Evolutionary conservation across 2,888 invertebrate species (phyloP), one percentile per base, ranked within the genome.

Genomic region (Morpho achilles): DNA sequence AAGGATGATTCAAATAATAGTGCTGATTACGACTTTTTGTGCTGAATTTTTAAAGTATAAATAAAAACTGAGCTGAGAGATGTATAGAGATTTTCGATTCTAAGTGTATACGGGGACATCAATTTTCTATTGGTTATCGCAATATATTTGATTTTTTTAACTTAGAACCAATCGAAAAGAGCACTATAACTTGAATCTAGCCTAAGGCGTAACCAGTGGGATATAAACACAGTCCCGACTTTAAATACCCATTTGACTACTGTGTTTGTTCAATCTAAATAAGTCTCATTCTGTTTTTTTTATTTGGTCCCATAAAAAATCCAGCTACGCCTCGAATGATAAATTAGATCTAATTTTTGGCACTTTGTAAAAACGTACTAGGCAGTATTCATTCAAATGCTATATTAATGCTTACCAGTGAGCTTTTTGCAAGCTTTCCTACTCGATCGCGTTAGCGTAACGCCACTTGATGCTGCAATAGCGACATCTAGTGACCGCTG

Each of bases 171-270:
- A 41, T n/a, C 46, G 8, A 8, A 53, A 53, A 40, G 46, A 54
- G 48, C 54, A 48, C 23, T 54, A 54, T n/a, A 42, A 54, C 42
- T 3, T 47, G 54, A n/a, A 54, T 48, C 54, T 8, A 42, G 23
- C 54, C 48, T 71, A 81, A 87, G 88, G 87, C 88, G 88, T 86
- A 89, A 88, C 88, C 77, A 79, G 80, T 78, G 84, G 86, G 87
- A 84, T 84, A 68, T 74, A 72, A 67, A 74, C 77, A 74, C 75
- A 73, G 76, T 79, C 81, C 80, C 79, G 71, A 73, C 70, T 66
- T 69, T 65, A 70, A 71, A 69, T 68, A 66, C 62, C 66, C 70
- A 64, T 67, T 75, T 69, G 65, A 79, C 74, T 74, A 77, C 71
- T 73, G 76, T 76, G 77, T 76, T 76, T 73, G 73, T 77, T 71